Conservation (phyloP, 2,888 invertebrate genomes). For the Polymixis flavicincta region DNA sequence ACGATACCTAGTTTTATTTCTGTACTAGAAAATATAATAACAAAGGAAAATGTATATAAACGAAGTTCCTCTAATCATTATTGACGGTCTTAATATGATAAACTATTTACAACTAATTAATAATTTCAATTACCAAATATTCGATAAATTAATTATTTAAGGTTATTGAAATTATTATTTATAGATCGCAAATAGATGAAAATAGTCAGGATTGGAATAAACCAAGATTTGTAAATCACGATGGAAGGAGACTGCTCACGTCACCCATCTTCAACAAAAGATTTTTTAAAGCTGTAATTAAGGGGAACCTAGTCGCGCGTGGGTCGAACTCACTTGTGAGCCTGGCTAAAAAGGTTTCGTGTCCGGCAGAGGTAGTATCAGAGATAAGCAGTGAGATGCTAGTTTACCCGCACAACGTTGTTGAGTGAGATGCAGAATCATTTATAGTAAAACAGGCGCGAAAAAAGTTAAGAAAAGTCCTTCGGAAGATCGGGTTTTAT, state of each 20-base stretch:
- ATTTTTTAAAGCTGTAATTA: neutral
- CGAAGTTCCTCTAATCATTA: neutral
- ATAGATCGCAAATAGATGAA: neutral
- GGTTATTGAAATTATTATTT: neutral
- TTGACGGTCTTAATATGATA: neutral
- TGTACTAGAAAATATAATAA: neutral
- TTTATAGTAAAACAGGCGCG: too few species aligned
- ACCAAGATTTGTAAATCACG: neutral
- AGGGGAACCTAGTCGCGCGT: too few species aligned
- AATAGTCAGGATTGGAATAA: neutral
- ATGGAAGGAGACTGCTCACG: neutral
- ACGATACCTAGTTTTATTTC: neutral
- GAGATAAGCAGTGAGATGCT: too few species aligned
- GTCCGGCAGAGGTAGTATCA: too few species aligned
- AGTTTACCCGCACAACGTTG: too few species aligned
- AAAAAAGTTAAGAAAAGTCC: too few species aligned
- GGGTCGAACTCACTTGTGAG: too few species aligned
- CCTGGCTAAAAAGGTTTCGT: too few species aligned
- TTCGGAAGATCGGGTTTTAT: too few species aligned
- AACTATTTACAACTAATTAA: neutral
- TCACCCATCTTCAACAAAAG: neutral
- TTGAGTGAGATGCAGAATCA: too few species aligned
- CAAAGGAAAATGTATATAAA: neutral
- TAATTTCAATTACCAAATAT: too few species aligned
- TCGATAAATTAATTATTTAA: too few species aligned